phyloP scores from a whole-genome alignment of 2,113 vertebrate genomes.

The Corythoichthys intestinalis region DNA sequence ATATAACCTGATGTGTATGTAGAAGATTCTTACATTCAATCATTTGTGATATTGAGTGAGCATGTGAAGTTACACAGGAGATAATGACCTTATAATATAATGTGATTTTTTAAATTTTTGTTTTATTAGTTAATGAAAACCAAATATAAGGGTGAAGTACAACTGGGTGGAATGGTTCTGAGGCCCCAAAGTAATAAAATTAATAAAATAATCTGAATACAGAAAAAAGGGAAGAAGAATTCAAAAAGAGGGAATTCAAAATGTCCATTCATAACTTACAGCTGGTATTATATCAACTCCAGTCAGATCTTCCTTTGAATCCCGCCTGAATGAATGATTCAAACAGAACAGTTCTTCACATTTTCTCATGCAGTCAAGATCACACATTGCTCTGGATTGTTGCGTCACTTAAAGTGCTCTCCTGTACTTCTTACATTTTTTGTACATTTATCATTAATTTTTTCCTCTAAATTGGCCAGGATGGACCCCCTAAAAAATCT shows the following conservation, averaged over 20 bases:
- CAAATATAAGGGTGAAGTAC: background rate
- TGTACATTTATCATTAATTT: background rate
- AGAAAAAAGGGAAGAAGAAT: background rate
- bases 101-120: background rate
- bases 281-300: background rate
- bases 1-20: too few relatives aligned
- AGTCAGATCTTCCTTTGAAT: background rate
- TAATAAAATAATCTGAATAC: background rate
- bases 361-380: background rate
- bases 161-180: background rate
- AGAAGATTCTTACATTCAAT: too few relatives aligned
- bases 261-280: background rate
- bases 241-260: background rate
- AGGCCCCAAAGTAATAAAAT: background rate
- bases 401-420: background rate
- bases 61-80: background rate
- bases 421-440: background rate
- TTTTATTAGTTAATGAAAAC: background rate
- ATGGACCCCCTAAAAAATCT: too few relatives aligned
- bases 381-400: background rate
- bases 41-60: too few relatives aligned
- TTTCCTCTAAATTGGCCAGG: too few relatives aligned
- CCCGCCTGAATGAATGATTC: background rate
- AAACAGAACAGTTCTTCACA: background rate
- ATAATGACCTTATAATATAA: background rate